phyloP scores from a whole-genome alignment of 1,140 invertebrate genomes.

The Megalonaias nervosa region DNA sequence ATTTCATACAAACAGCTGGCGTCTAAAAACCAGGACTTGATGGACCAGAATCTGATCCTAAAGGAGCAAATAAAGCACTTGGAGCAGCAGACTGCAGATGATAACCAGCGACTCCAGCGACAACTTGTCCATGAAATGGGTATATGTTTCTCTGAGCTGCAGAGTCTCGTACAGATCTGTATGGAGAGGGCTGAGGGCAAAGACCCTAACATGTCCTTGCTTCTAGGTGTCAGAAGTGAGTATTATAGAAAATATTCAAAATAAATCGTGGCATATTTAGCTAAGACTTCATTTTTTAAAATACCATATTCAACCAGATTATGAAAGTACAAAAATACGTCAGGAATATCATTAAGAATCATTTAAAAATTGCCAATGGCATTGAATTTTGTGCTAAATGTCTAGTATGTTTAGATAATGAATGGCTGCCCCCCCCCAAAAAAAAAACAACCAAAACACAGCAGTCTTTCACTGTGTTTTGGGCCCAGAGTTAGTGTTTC shows the following conservation, averaged over 20 bases:
- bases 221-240: slow-evolving; percentile 63
- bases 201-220: slow-evolving; percentile 64
- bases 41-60: slow-evolving; percentile 58
- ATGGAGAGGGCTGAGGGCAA: slow-evolving; percentile 60
- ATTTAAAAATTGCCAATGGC: too few relatives aligned
- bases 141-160: slow-evolving; percentile 64
- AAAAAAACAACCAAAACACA: too few relatives aligned
- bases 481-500: too few relatives aligned
- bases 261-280: too few relatives aligned
- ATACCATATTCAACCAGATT: too few relatives aligned
- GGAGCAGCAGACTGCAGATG: slow-evolving; percentile 49
- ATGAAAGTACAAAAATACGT: too few relatives aligned
- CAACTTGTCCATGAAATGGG: slow-evolving; percentile 58
- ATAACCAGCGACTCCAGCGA: slow-evolving; percentile 50
- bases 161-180: slow-evolving; percentile 63
- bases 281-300: too few relatives aligned
- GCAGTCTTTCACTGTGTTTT: too few relatives aligned
- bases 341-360: too few relatives aligned
- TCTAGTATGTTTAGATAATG: too few relatives aligned
- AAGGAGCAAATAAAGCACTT: slow-evolving; percentile 56
- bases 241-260: background rate
- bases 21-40: slow-evolving; percentile 60
- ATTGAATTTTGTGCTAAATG: too few relatives aligned
- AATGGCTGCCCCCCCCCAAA: too few relatives aligned
- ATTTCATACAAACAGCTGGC: slow-evolving; percentile 46